phyloP scores from a whole-genome alignment of 2,797 vertebrate genomes.

The Bucorvus abyssinicus region DNA sequence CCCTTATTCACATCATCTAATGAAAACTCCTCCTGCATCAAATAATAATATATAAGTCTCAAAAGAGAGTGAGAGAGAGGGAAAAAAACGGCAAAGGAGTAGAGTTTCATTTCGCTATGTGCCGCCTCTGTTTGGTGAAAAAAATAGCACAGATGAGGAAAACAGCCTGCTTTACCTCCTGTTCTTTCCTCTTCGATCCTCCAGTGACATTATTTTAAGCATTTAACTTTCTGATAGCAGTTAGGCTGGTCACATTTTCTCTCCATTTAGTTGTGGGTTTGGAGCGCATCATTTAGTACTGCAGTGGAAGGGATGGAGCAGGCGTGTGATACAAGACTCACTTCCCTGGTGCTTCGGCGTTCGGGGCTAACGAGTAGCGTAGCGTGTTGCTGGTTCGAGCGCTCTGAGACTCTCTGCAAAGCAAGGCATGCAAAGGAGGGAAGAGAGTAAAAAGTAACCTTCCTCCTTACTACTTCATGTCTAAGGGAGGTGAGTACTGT shows the following conservation, averaged over 20 bases:
- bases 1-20: conserved; percentile 40
- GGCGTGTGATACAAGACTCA: conserved; percentile 20
- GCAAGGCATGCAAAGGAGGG: background rate
- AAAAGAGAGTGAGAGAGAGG: background rate
- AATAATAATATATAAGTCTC: conserved; percentile 21
- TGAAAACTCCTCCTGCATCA: conserved; percentile 47
- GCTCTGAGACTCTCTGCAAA: background rate
- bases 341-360: background rate
- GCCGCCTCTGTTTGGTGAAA: conserved; percentile 24
- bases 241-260: conserved; percentile 46
- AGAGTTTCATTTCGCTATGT: conserved; percentile 33
- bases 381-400: background rate
- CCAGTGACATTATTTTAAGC: conserved; percentile 61
- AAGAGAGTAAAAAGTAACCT: background rate
- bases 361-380: conserved; percentile 25
- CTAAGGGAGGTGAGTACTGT: background rate
- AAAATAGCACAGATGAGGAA: background rate
- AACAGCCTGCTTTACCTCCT: conserved; percentile 31
- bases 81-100: background rate
- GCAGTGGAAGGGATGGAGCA: conserved; percentile 35
- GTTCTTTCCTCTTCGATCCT: background rate
- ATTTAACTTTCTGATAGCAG: conserved; percentile 56
- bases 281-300: conserved; percentile 39
- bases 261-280: conserved; percentile 43
- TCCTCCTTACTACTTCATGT: background rate